phyloP scores from a whole-genome alignment of 2,797 vertebrate genomes.

The Myotis pilosus region DNA sequence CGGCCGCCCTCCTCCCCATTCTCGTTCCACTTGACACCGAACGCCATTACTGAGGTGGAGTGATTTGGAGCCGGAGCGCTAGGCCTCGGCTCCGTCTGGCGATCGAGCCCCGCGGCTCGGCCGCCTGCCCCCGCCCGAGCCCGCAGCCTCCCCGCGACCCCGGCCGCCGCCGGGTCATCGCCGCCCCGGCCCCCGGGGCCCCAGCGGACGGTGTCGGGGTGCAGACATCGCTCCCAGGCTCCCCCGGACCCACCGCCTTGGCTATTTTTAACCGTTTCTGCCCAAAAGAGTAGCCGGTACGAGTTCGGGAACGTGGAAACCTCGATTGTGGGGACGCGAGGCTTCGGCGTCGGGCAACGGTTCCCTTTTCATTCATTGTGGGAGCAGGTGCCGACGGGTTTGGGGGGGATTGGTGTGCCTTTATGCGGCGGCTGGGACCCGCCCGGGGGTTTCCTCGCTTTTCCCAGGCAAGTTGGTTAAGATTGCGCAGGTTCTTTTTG shows the following conservation, averaged over 20 bases:
- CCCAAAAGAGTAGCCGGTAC: slow-evolving; percentile 1
- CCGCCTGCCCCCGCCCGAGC: slow-evolving; percentile 77
- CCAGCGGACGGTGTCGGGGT: neutral
- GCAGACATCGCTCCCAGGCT: slow-evolving; percentile 16
- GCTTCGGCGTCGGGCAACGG: neutral
- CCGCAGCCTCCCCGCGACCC: slow-evolving; percentile 25
- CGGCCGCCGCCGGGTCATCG: slow-evolving; percentile 2
- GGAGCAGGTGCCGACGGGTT: slow-evolving; percentile 28
- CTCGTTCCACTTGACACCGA: slow-evolving; percentile 82
- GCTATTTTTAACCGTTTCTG: slow-evolving; percentile 61
- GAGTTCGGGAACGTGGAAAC: neutral
- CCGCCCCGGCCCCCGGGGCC: neutral
- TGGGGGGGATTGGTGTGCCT: neutral
- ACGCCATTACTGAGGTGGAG: slow-evolving; percentile 91
- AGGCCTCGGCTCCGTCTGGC: slow-evolving; percentile 85
- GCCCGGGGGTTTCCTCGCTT: neutral
- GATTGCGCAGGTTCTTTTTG: neutral
- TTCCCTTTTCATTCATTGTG: slow-evolving; percentile 66
- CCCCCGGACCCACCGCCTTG: slow-evolving; percentile 35
- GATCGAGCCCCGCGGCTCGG: slow-evolving; percentile 82
- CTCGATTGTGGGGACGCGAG: neutral
- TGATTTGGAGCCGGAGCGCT: slow-evolving; percentile 81
- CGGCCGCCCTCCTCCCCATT: neutral
- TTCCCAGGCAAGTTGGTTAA: neutral
- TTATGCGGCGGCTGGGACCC: neutral